phyloP scores from a whole-genome alignment of 2,888 invertebrate species.

The Aspidiotus destructor region DNA sequence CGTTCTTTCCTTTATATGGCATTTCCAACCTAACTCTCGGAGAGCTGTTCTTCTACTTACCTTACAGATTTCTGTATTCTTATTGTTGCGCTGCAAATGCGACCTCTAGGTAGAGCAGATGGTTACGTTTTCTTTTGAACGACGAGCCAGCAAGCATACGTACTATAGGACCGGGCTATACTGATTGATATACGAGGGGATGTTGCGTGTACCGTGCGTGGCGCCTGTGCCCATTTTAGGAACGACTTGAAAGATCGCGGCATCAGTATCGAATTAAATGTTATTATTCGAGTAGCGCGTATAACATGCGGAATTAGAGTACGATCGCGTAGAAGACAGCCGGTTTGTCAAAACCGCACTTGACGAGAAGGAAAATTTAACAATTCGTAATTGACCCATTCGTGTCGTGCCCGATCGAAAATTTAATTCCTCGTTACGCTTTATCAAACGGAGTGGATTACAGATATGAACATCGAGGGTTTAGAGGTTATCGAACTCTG shows the following conservation, averaged over 20 bases:
- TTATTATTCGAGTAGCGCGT: conserved; percentile 8
- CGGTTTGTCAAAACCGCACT: conserved; percentile 3
- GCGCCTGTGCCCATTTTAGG: conserved; percentile 11
- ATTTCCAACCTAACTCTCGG: too few species aligned
- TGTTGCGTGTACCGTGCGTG: background rate
- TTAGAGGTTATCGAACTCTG: background rate
- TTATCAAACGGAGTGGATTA: background rate
- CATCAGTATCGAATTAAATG: conserved; percentile 12
- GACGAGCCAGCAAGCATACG: too few species aligned
- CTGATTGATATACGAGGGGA: too few species aligned
- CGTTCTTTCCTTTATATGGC: too few species aligned
- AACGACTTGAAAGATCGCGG: conserved; percentile 17
- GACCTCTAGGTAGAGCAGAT: too few species aligned
- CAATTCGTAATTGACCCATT: conserved; percentile 22
- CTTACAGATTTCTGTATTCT: too few species aligned
- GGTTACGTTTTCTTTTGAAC: too few species aligned
- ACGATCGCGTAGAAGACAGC: background rate
- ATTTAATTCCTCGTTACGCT: too few species aligned
- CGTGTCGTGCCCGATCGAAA: background rate
- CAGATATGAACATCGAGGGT: conserved; percentile 7
- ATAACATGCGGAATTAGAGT: too few species aligned
- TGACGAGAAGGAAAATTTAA: conserved; percentile 2
- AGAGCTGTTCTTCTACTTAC: too few species aligned
- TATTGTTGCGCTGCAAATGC: too few species aligned
- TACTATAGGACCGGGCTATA: too few species aligned